Base-by-base conservation (phyloP, 2,113 vertebrate genomes). In the Pantherophis guttatus region DNA sequence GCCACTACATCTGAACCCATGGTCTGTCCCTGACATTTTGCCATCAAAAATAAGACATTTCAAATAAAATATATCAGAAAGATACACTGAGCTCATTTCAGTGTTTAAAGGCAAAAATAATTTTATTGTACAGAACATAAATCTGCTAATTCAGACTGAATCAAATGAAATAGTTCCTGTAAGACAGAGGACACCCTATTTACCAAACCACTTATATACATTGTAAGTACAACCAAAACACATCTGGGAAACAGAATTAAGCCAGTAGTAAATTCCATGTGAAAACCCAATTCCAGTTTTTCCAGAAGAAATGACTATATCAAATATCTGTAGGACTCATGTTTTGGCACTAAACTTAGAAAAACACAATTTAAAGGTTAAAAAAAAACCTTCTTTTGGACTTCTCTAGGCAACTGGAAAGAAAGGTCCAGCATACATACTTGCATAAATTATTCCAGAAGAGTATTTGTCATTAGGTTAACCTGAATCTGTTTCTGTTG, bases 101-200 rank as follows among this genome's bases (percentile, higher is more conserved):
- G 95, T 94, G 95, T 95, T 97, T 96, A 96, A 96, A 96, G 95
- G 94, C 96, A 86, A 96, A 96, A 94, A 95, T 94, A 95, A 96
- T 65, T 93, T 95, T 96, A 86, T 86, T 93, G 26, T 90, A 93
- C 26, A 97, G 95, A 97, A 96, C n/a, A 97, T 94, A 97, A 97
- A 94, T 95, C 75, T 93, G 58, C 65, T 65, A 95, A 94, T 90
- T 97, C 87, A 39, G 88, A 95, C 85, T 44, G 86, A 94, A 96
- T 95, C 93, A 96, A 93, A 87, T 91, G 89, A 86, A 91, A 90
- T 94, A 88, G 92, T 94, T 93, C 58, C 55, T 94, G 93, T 91
- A 94, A 92, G 91, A 70, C 93, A 90, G 59, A 94, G 87, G 57
- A 93, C 94, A 95, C 87, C 57, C 87, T 75, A 95, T 58, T 81